Percentiles rank a stretch among this genome's conserved stretches.
Evolutionary conservation across 2,113 vertebrate genomes (phyloP).

Genomic region (Leiothrix lutea): DNA sequence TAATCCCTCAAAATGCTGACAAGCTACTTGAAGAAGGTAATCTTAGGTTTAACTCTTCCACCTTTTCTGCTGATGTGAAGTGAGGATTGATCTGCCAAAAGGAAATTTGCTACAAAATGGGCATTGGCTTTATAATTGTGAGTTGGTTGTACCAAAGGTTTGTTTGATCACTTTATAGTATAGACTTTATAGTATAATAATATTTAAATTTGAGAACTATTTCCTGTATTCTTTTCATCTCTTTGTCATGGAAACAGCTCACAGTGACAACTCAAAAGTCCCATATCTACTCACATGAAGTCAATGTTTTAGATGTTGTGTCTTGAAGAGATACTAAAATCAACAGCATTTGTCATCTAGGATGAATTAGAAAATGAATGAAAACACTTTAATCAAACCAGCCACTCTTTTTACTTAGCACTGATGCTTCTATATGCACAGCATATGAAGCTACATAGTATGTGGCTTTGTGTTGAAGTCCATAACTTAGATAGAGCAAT

Average conservation of each 20-base stretch:
- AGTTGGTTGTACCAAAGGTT: neutral
- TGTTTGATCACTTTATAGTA: neutral
- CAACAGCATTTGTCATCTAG: neutral
- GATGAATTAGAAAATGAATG: neutral
- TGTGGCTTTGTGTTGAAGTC: neutral
- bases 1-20: neutral
- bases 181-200: too few species aligned
- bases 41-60: neutral
- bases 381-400: neutral
- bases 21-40: neutral
- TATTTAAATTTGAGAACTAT: neutral
- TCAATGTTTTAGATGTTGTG: neutral
- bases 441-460: neutral
- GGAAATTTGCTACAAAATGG: neutral
- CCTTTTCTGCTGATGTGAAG: neutral
- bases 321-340: neutral
- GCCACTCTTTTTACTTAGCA: neutral
- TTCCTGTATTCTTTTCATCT: neutral
- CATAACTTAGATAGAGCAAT: neutral
- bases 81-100: neutral
- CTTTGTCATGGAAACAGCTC: neutral
- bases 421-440: neutral
- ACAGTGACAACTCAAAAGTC: neutral
- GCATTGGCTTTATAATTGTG: neutral
- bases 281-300: neutral